These are phyloP conservation scores for Laterallus jamaicensis DNA, from an alignment of 2,113 vertebrate genomes.

Conservation along the genomic window DNA sequence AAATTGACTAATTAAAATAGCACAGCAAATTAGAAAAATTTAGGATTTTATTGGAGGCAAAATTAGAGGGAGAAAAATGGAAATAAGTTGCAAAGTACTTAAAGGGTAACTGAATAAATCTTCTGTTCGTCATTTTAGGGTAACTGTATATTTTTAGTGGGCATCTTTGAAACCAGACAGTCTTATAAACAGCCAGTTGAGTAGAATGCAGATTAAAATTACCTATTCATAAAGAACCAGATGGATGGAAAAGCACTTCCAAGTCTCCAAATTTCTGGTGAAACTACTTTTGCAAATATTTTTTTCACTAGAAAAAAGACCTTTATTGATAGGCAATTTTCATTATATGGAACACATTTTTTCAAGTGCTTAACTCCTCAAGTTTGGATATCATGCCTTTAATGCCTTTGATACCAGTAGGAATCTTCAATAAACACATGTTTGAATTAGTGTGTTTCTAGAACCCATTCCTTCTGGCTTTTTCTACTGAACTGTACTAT, in stretches of 20 bases:
- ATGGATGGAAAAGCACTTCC: constrained; percentile 50
- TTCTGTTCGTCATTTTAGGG: constrained; percentile 49
- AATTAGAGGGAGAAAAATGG: constrained; percentile 57
- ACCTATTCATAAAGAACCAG: constrained; percentile 61
- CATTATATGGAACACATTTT: neutral
- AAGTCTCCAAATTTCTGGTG: constrained; percentile 47
- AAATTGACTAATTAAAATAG: constrained; percentile 72
- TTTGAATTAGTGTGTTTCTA: constrained; percentile 44
- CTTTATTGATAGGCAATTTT: constrained; percentile 17
- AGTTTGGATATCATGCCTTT: neutral
- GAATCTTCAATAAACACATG: constrained; percentile 48
- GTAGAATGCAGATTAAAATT: constrained; percentile 63
- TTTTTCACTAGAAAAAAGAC: constrained; percentile 32
- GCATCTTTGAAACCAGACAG: constrained; percentile 55
- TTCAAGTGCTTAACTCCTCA: constrained; percentile 29
- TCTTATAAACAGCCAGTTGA: constrained; percentile 63
- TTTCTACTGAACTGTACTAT: constrained; percentile 29
- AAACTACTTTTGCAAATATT: constrained; percentile 63
- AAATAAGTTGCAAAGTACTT: constrained; percentile 63
- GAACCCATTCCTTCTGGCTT: neutral
- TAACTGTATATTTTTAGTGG: constrained; percentile 2
- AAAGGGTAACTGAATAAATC: constrained; percentile 71
- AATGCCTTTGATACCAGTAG: neutral
- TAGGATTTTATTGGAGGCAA: constrained; percentile 55
- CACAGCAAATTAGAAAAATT: constrained; percentile 69